Base-by-base conservation (phyloP, 2,888 invertebrate genomes). In the Eupelmus urozonus region DNA sequence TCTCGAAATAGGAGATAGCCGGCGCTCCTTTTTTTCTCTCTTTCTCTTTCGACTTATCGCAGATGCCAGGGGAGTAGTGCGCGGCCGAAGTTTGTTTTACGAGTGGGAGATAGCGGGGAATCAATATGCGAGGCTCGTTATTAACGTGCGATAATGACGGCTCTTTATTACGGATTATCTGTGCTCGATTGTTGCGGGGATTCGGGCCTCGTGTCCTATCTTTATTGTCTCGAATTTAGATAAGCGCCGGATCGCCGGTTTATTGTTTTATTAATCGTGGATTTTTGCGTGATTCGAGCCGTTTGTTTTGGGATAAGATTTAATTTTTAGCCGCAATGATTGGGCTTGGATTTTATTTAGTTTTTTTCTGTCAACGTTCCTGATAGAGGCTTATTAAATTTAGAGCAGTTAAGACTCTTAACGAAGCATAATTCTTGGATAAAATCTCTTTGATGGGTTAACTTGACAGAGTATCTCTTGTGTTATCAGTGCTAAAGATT, bases 91-190 rank as follows among this genome's bases (percentile, higher is more conserved):
- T 62, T 29, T 9, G 18, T 23, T 40, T 69, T 57, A 69, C 40
- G 42, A 13, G 11, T 27, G 1, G 25, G 20, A 9, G 18, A 57
- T 40, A 55, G 55, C 11, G 59, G 45, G 45, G 20, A 59, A 59
- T 70, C 70, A 70, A 70, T 70, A 59, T 45, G 59, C 42, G 29
- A 34, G 3, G n/a, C 16, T 27, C 55, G 23, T 65, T 45, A 40
- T 69, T 45, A 34, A 3, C 5, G 34, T 34, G 5, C 9, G 34
- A 34, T 34, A 34, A 3, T 34, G 34, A 34, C 34, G 34, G 5
- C n/a, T 34, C 5, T 34, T 34, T 34, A n/a, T 34, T 34, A 34
- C 3, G 9, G 5, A 9, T 34, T 9, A 34, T 3, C 3, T 34
- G 9, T 5, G 3, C 34, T 34, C 34, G 34, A 34, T 34, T 9